Percentiles rank a stretch among this genome's conserved stretches.
Evolutionary conservation across 2,888 invertebrate species (phyloP).

Genomic region (Hartigia nigra): DNA sequence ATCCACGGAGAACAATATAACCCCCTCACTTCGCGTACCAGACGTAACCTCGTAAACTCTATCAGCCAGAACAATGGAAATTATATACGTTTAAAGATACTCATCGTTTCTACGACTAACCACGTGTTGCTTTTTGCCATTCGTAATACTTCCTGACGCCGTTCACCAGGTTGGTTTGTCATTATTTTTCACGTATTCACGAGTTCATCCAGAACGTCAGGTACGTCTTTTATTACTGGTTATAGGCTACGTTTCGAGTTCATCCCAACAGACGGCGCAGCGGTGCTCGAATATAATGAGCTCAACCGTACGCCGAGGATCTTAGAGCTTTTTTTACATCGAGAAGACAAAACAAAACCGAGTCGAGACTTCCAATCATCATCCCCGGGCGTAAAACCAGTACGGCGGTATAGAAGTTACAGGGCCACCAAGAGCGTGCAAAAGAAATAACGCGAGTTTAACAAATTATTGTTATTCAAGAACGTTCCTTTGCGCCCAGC

Average conservation of each 20-base stretch:
- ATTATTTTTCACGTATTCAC: not conserved
- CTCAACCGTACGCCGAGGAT: not conserved
- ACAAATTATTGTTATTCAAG: constrained; percentile 3
- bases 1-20: not conserved
- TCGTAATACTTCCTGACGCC: not conserved
- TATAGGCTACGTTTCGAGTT: not conserved
- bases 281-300: not conserved
- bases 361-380: not conserved
- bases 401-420: not conserved
- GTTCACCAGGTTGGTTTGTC: not conserved
- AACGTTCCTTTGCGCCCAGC: not conserved
- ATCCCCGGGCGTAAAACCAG: not conserved
- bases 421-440: not conserved
- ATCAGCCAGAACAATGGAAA: not conserved
- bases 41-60: not conserved
- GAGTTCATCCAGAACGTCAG: too few species aligned
- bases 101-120: not conserved
- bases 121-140: not conserved
- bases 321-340: not conserved
- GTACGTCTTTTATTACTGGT: not conserved
- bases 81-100: not conserved
- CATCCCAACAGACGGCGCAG: not conserved
- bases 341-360: not conserved
- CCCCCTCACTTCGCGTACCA: not conserved
- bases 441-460: not conserved